Conservation (phyloP, 1,140 invertebrate species). For the Thaumetopoea pityocampa region DNA sequence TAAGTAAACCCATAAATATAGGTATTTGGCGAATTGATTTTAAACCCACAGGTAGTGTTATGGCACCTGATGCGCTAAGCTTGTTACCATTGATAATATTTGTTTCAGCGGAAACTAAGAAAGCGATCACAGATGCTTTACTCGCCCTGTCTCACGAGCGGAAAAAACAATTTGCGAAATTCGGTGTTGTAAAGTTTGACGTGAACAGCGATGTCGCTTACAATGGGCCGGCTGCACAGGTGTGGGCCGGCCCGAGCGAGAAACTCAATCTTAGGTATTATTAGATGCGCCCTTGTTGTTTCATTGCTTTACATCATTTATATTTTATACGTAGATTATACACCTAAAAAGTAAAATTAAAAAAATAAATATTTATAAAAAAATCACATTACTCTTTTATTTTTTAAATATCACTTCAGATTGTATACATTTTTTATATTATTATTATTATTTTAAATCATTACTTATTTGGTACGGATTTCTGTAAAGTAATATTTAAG, state of each 20-base stretch:
- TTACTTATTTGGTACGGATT: constrained; percentile 18
- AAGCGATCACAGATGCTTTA: constrained; percentile 59
- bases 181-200: constrained; percentile 74
- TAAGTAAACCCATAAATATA: constrained; percentile 20
- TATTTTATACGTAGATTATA: constrained; percentile 66
- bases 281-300: constrained; percentile 65
- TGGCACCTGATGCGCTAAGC: no score
- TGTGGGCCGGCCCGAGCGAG: constrained; percentile 73
- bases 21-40: no score
- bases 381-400: neutral
- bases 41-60: no score
- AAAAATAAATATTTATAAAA: constrained; percentile 1
- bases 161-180: constrained; percentile 71
- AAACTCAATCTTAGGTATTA: constrained; percentile 77
- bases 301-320: constrained; percentile 69
- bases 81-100: constrained; percentile 1
- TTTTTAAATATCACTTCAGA: no score
- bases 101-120: constrained; percentile 70
- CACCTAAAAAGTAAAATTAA: constrained; percentile 37
- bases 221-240: constrained; percentile 70
- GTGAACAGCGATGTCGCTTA: constrained; percentile 71
- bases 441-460: neutral
- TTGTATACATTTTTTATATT: neutral
- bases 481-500: constrained; percentile 40
- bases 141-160: constrained; percentile 67